A percentile compares a stretch with the other conserved stretches of the same genome.
phyloP scores from a whole-genome alignment of 1,140 invertebrate genomes.

The Panagrolaimus sp. region DNA sequence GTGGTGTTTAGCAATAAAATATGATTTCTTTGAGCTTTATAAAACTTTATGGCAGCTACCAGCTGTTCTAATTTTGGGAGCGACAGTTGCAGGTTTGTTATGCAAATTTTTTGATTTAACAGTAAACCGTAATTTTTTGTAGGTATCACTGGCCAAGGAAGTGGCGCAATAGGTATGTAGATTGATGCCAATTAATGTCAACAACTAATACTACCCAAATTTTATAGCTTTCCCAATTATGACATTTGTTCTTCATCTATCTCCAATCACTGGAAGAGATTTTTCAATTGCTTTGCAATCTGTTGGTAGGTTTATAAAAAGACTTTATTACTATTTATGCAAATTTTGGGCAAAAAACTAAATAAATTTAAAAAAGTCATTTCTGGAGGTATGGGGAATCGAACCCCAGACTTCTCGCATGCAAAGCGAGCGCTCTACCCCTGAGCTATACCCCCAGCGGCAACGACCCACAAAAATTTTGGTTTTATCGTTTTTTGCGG shows the following conservation, averaged over 20 bases:
- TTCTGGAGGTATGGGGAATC: conserved; percentile 20
- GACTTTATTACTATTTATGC: too few species aligned
- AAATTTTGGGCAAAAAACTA: too few species aligned
- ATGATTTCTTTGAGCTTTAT: conserved; percentile 39
- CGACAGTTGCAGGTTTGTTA: conserved; percentile 34
- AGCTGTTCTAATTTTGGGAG: conserved; percentile 50
- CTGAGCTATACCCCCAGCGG: conserved; percentile 51
- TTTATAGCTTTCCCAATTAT: conserved; percentile 46
- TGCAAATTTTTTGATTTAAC: not conserved
- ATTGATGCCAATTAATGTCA: too few species aligned
- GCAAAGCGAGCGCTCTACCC: conserved; percentile 56
- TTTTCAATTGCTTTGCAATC: conserved; percentile 42
- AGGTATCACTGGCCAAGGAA: conserved; percentile 54
- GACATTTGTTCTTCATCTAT: conserved; percentile 39
- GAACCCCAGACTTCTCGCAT: conserved; percentile 45
- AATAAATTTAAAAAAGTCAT: too few species aligned
- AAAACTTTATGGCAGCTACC: conserved; percentile 32
- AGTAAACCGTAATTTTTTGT: not conserved
- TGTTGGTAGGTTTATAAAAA: not conserved
- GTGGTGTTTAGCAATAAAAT: conserved; percentile 38
- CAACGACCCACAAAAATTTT: too few species aligned
- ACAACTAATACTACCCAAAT: too few species aligned
- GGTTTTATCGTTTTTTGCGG: too few species aligned
- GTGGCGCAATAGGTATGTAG: too few species aligned
- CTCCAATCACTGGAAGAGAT: conserved; percentile 39